Evolutionary conservation across 2,888 invertebrate genomes (phyloP).

Genomic region (Fragum sueziense): DNA sequence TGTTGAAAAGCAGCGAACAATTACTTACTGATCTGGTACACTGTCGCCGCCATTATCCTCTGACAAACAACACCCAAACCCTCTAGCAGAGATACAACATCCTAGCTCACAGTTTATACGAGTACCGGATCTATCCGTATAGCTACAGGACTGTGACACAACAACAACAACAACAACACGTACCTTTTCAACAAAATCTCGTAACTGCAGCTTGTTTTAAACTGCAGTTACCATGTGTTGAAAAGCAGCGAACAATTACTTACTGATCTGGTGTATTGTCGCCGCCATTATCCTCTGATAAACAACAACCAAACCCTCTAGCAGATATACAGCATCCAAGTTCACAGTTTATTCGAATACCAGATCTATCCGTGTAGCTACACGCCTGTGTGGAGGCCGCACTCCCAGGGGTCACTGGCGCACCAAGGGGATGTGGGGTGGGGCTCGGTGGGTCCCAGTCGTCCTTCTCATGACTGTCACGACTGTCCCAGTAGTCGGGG

Average conservation of each 20-base stretch:
- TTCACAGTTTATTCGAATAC: neutral
- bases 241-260: too few relatives aligned
- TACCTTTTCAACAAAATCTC: too few relatives aligned
- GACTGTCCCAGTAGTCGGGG: neutral
- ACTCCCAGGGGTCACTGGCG: neutral
- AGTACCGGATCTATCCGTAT: neutral
- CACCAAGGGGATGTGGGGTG: neutral
- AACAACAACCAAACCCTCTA: neutral
- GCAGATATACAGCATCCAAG: neutral
- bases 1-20: too few relatives aligned
- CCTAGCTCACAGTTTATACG: neutral
- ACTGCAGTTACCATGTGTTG: too few relatives aligned
- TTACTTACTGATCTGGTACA: too few relatives aligned
- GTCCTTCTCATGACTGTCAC: neutral
- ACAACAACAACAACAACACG: too few relatives aligned
- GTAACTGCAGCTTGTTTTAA: too few relatives aligned
- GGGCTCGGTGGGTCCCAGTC: neutral
- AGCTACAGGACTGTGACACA: neutral
- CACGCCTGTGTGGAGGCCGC: neutral
- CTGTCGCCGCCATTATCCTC: too few relatives aligned
- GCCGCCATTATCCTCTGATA: too few relatives aligned
- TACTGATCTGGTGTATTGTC: too few relatives aligned
- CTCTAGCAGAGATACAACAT: neutral
- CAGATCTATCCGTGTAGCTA: neutral
- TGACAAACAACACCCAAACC: neutral